Conservation (phyloP, 1,140 invertebrate genomes). For the Formica selysi region DNA sequence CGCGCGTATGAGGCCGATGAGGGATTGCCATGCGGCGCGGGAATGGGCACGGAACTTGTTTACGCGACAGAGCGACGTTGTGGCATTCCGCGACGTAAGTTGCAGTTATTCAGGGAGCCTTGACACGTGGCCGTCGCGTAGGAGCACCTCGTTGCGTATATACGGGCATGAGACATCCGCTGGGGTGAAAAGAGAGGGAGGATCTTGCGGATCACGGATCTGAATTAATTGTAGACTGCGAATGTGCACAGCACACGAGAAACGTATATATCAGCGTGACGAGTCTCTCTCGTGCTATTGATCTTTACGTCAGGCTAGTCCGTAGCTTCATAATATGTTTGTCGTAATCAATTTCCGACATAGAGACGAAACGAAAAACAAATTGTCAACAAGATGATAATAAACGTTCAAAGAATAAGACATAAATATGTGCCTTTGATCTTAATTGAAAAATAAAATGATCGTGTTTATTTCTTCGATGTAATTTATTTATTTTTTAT, state of each 20-base stretch:
- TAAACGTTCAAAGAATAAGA: slow-evolving; percentile 10
- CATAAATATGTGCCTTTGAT: not conserved
- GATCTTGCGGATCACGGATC: slow-evolving; percentile 21
- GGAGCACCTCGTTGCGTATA: slow-evolving; percentile 5
- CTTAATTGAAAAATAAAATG: not conserved
- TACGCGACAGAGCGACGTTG: slow-evolving; percentile 50
- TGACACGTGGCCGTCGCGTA: slow-evolving; percentile 62
- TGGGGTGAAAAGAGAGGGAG: not conserved
- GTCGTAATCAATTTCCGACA: slow-evolving; percentile 22
- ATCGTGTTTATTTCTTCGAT: not conserved
- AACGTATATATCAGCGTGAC: not conserved
- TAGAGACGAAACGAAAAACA: not conserved
- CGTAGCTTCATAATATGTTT: not conserved
- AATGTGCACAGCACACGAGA: not conserved
- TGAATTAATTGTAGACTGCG: slow-evolving; percentile 37
- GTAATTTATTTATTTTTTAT: not conserved
- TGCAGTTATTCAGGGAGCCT: slow-evolving; percentile 68
- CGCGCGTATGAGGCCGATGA: slow-evolving; percentile 38
- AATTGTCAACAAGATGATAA: not conserved
- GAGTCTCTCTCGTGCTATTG: not conserved
- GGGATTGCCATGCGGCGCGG: slow-evolving; percentile 41
- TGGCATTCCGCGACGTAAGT: slow-evolving; percentile 57
- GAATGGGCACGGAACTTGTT: slow-evolving; percentile 72
- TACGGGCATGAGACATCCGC: not conserved
- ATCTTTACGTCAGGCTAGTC: slow-evolving; percentile 8